These are phyloP conservation scores for Hemiprocne comata DNA, from an alignment of 2,113 vertebrate genomes.

Conservation along the genomic window DNA sequence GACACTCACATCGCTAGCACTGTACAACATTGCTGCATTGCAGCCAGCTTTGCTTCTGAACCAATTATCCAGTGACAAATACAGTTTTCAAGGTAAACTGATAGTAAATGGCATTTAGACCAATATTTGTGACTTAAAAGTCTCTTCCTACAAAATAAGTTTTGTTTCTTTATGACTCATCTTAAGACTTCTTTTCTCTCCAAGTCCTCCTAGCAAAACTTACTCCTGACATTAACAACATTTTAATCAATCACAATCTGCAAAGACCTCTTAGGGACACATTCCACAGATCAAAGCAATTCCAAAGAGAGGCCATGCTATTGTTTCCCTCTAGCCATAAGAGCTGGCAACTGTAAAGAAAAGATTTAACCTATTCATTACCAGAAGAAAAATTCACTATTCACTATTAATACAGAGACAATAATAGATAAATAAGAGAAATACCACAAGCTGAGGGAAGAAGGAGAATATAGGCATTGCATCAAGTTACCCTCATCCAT, in stretches of 20 bases:
- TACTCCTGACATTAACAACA: not conserved
- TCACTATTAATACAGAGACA: not conserved
- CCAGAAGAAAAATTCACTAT: not conserved
- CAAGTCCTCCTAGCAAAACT: not conserved
- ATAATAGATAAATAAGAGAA: not conserved
- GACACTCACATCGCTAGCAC: not conserved
- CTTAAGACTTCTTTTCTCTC: not conserved
- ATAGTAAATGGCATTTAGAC: not conserved
- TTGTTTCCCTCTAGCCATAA: not conserved
- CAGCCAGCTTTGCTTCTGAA: not conserved
- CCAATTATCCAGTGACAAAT: not conserved
- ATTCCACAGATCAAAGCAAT: slow-evolving; percentile 46
- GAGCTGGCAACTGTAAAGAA: not conserved
- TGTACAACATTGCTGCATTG: not conserved
- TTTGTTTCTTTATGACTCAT: not conserved
- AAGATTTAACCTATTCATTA: not conserved
- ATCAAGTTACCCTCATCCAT: not conserved
- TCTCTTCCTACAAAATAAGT: not conserved
- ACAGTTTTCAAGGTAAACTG: not conserved
- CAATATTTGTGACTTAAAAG: not conserved
- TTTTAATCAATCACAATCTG: not conserved
- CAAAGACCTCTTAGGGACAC: not conserved
- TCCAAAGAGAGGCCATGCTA: not conserved
- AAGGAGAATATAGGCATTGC: not conserved
- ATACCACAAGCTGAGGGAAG: not conserved